Evolutionary conservation across 2,888 invertebrate species (phyloP).

Genomic region (Eupithecia subfuscata): DNA sequence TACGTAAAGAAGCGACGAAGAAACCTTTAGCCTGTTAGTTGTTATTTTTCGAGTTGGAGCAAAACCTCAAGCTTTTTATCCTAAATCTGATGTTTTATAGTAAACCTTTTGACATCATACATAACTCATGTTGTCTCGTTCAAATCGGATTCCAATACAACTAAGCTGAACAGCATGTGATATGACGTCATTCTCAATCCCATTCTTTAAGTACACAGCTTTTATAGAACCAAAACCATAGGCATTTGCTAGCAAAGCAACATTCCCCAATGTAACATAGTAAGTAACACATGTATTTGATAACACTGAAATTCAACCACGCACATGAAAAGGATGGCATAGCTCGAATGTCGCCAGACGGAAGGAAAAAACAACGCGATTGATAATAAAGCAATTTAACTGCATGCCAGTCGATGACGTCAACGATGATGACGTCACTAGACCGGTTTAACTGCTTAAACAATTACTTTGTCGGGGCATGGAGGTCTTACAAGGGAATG

Average conservation of each 20-base stretch:
- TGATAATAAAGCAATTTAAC: constrained; percentile 33
- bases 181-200: no score
- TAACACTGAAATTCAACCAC: constrained; percentile 9
- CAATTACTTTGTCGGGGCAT: constrained; percentile 38
- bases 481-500: constrained; percentile 22
- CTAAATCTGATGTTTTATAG: no score
- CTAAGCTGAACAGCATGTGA: no score
- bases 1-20: no score
- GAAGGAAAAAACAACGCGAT: constrained; percentile 28
- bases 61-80: no score
- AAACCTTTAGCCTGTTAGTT: no score
- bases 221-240: background rate
- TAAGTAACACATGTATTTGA: background rate
- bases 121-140: no score
- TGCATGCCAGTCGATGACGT: constrained; percentile 38
- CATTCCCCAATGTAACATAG: background rate
- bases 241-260: background rate
- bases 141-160: no score
- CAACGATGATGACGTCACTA: constrained; percentile 40
- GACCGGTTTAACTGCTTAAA: constrained; percentile 42
- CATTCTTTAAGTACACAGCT: no score
- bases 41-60: no score
- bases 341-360: constrained; percentile 15
- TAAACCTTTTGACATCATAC: no score
- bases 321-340: constrained; percentile 12